Percentiles rank a stretch among this genome's conserved stretches.
Conservation (phyloP, 2,888 invertebrate species). For the Drosophila affinis region DNA sequence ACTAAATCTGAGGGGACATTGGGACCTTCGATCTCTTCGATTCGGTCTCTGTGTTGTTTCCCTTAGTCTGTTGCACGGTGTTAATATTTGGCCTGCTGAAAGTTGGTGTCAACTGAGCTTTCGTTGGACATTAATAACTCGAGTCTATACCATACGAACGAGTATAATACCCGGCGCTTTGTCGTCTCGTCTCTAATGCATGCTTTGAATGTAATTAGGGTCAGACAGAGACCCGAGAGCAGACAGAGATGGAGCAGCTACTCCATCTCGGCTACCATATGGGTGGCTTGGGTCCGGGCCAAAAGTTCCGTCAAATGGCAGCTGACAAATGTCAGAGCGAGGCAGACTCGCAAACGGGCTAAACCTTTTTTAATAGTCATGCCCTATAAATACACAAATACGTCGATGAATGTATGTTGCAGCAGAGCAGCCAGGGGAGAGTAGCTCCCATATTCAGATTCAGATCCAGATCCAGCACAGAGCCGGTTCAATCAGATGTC, state of each 20-base stretch:
- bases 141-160: conserved; percentile 34
- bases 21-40: too few species aligned
- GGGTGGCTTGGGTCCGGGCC: conserved; percentile 25
- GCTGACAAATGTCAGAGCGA: conserved; percentile 35
- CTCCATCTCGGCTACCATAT: conserved; percentile 19
- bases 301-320: conserved; percentile 42
- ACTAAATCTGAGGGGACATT: background rate
- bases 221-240: conserved; percentile 37
- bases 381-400: conserved; percentile 9
- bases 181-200: conserved; percentile 42
- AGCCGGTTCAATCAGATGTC: conserved; percentile 16
- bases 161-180: conserved; percentile 35
- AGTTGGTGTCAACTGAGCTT: conserved; percentile 64
- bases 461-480: background rate
- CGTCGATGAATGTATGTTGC: conserved; percentile 14
- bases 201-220: conserved; percentile 64
- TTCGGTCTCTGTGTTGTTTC: too few species aligned
- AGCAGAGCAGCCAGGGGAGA: background rate
- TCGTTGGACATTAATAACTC: conserved; percentile 59
- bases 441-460: background rate
- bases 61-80: background rate
- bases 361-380: conserved; percentile 31
- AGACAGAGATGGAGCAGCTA: conserved; percentile 31
- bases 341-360: conserved; percentile 5
- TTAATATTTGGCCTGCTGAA: conserved; percentile 51